phyloP scores from a whole-genome alignment of 2,797 vertebrate species.

The Eleutherodactylus coqui region DNA sequence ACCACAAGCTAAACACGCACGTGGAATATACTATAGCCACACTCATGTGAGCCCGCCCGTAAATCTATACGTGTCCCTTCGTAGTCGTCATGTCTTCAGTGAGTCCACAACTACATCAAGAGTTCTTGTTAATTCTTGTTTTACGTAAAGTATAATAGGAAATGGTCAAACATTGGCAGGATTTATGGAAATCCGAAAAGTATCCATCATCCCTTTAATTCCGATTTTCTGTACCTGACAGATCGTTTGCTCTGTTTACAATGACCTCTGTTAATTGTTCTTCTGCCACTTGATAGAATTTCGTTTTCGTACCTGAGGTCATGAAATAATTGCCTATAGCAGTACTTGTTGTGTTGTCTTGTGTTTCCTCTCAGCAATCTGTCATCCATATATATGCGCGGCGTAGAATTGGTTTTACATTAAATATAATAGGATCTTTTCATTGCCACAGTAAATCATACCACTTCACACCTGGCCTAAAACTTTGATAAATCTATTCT shows the following conservation, averaged over 20 bases:
- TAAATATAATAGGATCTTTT: constrained; percentile 37
- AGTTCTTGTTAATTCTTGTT: neutral
- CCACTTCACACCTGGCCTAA: neutral
- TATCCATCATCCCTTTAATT: neutral
- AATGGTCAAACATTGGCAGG: neutral
- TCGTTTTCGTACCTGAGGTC: neutral
- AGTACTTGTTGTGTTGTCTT: neutral
- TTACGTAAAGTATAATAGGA: neutral
- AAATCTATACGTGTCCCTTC: too few relatives aligned
- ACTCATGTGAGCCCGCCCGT: too few relatives aligned
- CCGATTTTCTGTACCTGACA: neutral
- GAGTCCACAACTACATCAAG: neutral
- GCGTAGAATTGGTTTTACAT: constrained; percentile 33
- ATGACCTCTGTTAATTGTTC: neutral
- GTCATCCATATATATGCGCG: constrained; percentile 4
- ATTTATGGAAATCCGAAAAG: neutral
- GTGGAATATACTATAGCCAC: too few relatives aligned
- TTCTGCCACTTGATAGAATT: neutral
- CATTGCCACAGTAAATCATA: constrained; percentile 21
- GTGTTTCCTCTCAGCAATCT: constrained; percentile 8
- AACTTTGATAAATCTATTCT: constrained; percentile 23
- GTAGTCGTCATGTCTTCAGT: too few relatives aligned
- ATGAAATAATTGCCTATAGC: neutral
- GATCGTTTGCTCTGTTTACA: neutral
- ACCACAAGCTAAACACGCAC: too few relatives aligned